These are phyloP conservation scores for Sycophaga agraensis DNA, from an alignment of 1,140 invertebrate genomes.

Conservation along the genomic window DNA sequence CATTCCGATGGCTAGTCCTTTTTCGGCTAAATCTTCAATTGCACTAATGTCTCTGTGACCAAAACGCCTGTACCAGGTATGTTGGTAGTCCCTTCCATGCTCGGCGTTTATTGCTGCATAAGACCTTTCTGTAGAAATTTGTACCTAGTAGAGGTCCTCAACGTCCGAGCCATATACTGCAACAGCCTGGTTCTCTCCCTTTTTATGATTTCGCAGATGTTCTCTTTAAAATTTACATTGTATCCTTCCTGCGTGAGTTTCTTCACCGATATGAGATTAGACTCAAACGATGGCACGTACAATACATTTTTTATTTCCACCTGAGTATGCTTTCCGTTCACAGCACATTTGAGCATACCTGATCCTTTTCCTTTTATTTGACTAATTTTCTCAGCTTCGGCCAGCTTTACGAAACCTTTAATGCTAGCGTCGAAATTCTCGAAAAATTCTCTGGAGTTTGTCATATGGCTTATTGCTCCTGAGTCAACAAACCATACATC, in stretches of 20 bases:
- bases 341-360: slow-evolving; percentile 13
- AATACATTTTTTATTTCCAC: background rate
- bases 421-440: background rate
- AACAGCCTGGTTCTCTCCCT: background rate
- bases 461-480: slow-evolving; percentile 22
- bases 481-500: slow-evolving; percentile 27
- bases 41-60: background rate
- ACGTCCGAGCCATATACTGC: too few species aligned
- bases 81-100: background rate
- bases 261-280: slow-evolving; percentile 3
- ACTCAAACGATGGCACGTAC: background rate
- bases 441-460: slow-evolving; percentile 8
- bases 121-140: background rate
- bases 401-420: slow-evolving; percentile 6
- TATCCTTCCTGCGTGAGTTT: slow-evolving; percentile 12
- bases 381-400: background rate
- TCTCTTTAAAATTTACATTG: background rate
- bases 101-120: background rate
- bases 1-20: background rate
- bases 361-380: slow-evolving; percentile 10
- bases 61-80: background rate
- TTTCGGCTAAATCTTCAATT: background rate
- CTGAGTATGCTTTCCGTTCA: background rate
- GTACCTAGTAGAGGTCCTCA: background rate
- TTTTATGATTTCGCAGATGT: background rate